Conservation (phyloP, 2,888 invertebrate genomes). For the Leptinotarsa haldemani region DNA sequence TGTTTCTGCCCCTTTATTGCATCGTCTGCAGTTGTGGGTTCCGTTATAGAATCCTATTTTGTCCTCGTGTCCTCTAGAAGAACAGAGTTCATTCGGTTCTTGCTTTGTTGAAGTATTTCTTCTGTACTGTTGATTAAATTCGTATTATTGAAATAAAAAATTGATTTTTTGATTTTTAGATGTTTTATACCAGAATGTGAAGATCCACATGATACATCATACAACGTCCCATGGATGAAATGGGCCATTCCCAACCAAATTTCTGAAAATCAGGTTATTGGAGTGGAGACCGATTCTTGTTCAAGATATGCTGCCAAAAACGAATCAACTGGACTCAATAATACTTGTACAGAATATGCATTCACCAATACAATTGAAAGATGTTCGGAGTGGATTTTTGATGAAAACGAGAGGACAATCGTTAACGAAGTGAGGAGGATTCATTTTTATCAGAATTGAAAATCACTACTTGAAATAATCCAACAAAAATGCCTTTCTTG, state of each 20-base stretch:
- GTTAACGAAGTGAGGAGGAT: slow-evolving; percentile 68
- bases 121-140: background rate
- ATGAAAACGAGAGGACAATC: slow-evolving; percentile 68
- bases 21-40: too few species aligned
- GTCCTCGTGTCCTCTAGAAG: too few species aligned
- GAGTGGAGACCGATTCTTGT: slow-evolving; percentile 60
- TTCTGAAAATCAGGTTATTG: slow-evolving; percentile 48
- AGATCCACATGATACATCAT: slow-evolving; percentile 58
- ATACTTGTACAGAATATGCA: slow-evolving; percentile 59
- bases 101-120: background rate
- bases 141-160: background rate
- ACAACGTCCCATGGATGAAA: slow-evolving; percentile 65
- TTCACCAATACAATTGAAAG: slow-evolving; percentile 62
- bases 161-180: slow-evolving; percentile 55
- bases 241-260: slow-evolving; percentile 66
- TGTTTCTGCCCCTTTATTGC: too few species aligned
- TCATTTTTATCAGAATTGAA: too few species aligned
- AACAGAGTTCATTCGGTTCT: too few species aligned
- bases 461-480: too few species aligned
- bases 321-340: background rate
- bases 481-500: too few species aligned
- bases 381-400: slow-evolving; percentile 70
- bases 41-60: too few species aligned
- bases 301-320: slow-evolving; percentile 52
- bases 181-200: slow-evolving; percentile 72